phyloP scores from a whole-genome alignment of 2,888 invertebrate genomes.

The Agapostemon virescens region DNA sequence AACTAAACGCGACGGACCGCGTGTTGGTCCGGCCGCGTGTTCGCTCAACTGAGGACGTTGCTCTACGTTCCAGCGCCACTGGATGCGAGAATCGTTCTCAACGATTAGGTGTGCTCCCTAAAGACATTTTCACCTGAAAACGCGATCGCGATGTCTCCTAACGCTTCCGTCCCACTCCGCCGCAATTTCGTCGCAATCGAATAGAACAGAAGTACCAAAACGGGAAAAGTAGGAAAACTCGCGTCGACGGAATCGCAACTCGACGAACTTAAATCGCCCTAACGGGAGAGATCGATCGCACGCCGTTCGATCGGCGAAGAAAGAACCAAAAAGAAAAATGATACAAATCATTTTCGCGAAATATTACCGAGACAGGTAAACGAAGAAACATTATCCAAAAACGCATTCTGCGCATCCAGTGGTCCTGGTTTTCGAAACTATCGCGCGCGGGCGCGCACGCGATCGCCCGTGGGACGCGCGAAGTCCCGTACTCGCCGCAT shows the following conservation, averaged over 20 bases:
- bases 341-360: neutral
- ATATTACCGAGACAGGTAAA: neutral
- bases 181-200: too few relatives aligned
- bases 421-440: conserved; percentile 36
- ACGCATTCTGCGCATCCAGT: conserved; percentile 41
- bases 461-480: conserved; percentile 47
- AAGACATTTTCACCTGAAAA: neutral
- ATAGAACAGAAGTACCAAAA: too few relatives aligned
- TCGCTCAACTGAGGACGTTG: conserved; percentile 58
- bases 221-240: neutral
- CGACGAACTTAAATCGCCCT: neutral
- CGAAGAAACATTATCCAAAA: neutral
- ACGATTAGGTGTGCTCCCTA: neutral
- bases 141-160: neutral
- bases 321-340: neutral
- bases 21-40: conserved; percentile 70
- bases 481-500: conserved; percentile 52
- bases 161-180: neutral
- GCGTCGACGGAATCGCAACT: neutral
- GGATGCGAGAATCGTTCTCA: conserved; percentile 14
- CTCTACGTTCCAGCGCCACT: conserved; percentile 40
- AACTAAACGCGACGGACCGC: conserved; percentile 78
- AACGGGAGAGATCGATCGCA: neutral
- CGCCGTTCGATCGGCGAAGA: neutral
- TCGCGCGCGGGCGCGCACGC: conserved; percentile 45